Conservation (phyloP, 2,888 invertebrate genomes). For the Trimorus sp. region DNA sequence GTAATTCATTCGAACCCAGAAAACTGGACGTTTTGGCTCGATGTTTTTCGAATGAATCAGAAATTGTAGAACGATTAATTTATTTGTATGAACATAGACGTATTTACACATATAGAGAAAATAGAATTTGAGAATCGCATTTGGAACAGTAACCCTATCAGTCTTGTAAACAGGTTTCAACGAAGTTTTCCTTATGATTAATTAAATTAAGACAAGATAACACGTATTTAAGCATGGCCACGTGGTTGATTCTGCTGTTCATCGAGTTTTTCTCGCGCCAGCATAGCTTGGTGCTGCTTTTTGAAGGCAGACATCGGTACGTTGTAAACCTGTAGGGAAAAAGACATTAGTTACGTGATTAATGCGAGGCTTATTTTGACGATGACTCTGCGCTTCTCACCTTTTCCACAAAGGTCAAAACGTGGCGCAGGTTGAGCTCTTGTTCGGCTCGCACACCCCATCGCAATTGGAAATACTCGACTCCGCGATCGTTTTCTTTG, state of each 20-base stretch:
- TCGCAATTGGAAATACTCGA: conserved; percentile 80
- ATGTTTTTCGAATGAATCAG: too few species aligned
- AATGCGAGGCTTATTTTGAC: not conserved
- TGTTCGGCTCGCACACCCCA: conserved; percentile 83
- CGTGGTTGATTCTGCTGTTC: conserved; percentile 13
- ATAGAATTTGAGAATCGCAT: too few species aligned
- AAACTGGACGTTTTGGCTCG: too few species aligned
- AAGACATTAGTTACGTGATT: not conserved
- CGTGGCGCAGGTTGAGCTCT: conserved; percentile 82
- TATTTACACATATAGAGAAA: not conserved
- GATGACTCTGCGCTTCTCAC: conserved; percentile 73
- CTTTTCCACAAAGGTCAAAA: conserved; percentile 83
- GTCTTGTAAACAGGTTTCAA: not conserved
- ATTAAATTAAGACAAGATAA: too few species aligned
- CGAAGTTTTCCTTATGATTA: not conserved
- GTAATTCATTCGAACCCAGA: too few species aligned
- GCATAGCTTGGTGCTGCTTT: conserved; percentile 68
- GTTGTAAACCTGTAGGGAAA: conserved; percentile 70
- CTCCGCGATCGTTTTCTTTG: conserved; percentile 80
- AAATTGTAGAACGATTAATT: too few species aligned
- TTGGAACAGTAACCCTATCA: too few species aligned
- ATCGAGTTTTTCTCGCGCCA: conserved; percentile 25
- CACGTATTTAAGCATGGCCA: not conserved
- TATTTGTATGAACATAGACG: not conserved
- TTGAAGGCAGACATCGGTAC: conserved; percentile 71